phyloP scores from a whole-genome alignment of 2,888 invertebrate genomes.

The Spisula subtruncata region DNA sequence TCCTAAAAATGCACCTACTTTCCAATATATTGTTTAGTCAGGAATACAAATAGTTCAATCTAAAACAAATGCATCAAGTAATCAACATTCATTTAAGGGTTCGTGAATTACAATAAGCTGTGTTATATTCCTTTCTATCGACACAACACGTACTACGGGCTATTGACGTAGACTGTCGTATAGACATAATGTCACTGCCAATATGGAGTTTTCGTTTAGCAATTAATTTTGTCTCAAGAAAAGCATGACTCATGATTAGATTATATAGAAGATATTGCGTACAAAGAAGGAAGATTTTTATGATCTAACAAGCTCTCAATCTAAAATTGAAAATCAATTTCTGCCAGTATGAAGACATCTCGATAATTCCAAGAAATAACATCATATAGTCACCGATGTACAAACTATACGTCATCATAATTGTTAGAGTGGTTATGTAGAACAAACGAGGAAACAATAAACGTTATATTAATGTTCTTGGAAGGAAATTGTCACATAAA shows the following conservation, averaged over 20 bases:
- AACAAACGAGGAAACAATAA: background rate
- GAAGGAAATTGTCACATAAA: background rate
- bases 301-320: conserved; percentile 16
- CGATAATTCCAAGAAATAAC: background rate
- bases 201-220: background rate
- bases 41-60: too few relatives aligned
- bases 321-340: conserved; percentile 21
- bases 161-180: too few relatives aligned
- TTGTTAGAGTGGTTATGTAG: background rate
- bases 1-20: too few relatives aligned
- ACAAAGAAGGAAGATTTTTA: background rate
- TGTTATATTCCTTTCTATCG: too few relatives aligned
- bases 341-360: background rate
- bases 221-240: conserved; percentile 7
- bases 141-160: too few relatives aligned
- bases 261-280: background rate
- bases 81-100: too few relatives aligned
- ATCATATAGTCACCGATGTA: background rate
- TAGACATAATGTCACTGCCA: background rate
- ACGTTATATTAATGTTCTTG: background rate
- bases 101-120: too few relatives aligned
- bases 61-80: too few relatives aligned
- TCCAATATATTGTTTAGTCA: too few relatives aligned
- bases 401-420: background rate
- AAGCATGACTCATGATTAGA: background rate